Base-by-base conservation (phyloP, 1,140 invertebrate species). In the Leptinotarsa lineolata region DNA sequence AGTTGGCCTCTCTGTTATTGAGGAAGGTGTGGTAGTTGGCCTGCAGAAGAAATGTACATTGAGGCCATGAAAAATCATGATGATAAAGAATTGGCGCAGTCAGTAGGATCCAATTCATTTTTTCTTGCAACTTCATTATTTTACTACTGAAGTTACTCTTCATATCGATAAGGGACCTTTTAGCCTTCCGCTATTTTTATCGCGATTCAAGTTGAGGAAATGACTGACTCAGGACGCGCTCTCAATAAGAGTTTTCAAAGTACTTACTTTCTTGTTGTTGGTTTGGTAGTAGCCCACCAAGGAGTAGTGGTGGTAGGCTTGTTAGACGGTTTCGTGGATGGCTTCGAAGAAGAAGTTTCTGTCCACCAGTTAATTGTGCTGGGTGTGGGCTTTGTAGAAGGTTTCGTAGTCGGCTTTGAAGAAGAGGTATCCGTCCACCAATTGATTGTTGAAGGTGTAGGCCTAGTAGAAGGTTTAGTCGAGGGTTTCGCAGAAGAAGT, bases 181-280 rank as follows among this genome's bases (percentile, higher is more conserved):
- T 39, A 8, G 30, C 11, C 8, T 39, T 39, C 8, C 8, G 30
- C 30, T 39, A 11, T 2, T 39, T 39, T 3, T 39, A 39, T 39
- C 30, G 30, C 8, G 30, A 39, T 39, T 39, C 11, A 8, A 39
- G 30, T 11, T 39, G 8, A 39, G 30, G 2, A 39, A 39, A 39
- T 39, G 30, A 39, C 30, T 11, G 30, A 39, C 30, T 39, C 30
- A 39, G 8, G 30, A 39, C 11, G 30, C 30, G 30, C 8, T 39
- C 30, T 39, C 30, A 2, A 30, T 30, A 8, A 30, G 11, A 30
- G 30, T 8, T 30, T 2, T n/a, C n/a, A n/a, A n/a, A n/a, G n/a
- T 39, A 61, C 60, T 18, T n/a, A 84, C 12, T 81, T 82, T n/a
- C 85, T 78, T 4, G 85, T 81, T 16, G 84, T 78, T 64, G 82